Evolutionary conservation across 2,797 vertebrate genomes (phyloP), one percentile per base, ranked within the genome.

Genomic region (Enteromius paludinosus): DNA sequence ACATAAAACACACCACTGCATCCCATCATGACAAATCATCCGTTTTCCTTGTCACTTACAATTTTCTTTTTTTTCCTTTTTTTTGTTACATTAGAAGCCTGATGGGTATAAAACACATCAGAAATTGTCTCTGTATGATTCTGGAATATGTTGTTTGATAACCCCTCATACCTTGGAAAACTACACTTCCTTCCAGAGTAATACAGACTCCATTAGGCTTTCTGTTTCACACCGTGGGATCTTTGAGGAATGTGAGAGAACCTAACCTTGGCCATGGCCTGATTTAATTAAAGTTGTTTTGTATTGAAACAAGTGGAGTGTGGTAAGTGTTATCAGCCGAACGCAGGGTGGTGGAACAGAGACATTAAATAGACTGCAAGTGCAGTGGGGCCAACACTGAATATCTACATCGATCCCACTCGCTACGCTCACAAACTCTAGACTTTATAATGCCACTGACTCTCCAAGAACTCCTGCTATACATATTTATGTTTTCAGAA

Each of bases 251-350:
- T 74, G 77, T 52, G 75, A 79, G 68, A 59, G 73, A 83, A 80
- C 28, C 68, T 78, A 83, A 79, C 78, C 78, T 83, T 65, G 86
- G 78, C 73, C 77, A 79, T 81, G 70, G 78, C 79, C 41, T 75
- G 74, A 84, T 77, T 85, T 86, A 88, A 88, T 86, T 88, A 85
- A 78, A 79, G 83, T 80, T 68, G 81, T 83, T 77, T 83, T 59
- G 81, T 83, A 84, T 69, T 82, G 85, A 84, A 88, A 82, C 75
- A 79, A 86, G 81, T 78, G 82, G 62, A 88, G 87, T 86, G 83
- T 88, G 87, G 84, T 86, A 86, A 88, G 78, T 88, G 87, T 88
- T 88, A 88, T 88, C 81, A 88, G 83, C 69, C 35, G 66, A 41
- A 80, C 75, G 81, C 73, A 83, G 74, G 66, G 69, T 76, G 69